Base-by-base conservation (phyloP, 2,797 vertebrate species). In the Syngnathus acus region DNA sequence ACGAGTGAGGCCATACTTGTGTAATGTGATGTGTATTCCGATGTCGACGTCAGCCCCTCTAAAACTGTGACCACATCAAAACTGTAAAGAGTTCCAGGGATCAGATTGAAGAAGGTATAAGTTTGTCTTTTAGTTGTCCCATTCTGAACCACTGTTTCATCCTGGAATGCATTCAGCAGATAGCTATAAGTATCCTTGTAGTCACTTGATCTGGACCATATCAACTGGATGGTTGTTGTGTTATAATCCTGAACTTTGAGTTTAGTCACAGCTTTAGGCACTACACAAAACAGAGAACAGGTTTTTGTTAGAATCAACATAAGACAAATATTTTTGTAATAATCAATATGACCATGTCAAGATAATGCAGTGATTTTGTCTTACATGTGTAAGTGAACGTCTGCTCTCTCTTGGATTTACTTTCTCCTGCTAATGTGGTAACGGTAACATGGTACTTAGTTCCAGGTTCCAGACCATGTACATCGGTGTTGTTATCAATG, bases 371-470 rank as follows among this genome's bases (percentile, higher is more conserved):
- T 9, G 10, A 3, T 38, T 51, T 9, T 14, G 38, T 67, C 85
- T 86, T 81, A 90, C 88, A 79, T 72, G 90, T 91, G 68, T 76
- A 83, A 68, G 21, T 72, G 65, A 47, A 73, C 0, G 68, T 68
- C 26, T 50, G 6, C 32, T 68, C 68, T 9, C 45, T 9, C 0
- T 11, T 62, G 26, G 77, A 82, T 47, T 71, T 3, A 63, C 16
- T 71, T 62, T 17, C 61, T 58, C n/a, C 0, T 17, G 71, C 80
- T 21, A 69, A 45, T 0, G 84, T 76, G 1, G 14, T 80, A 17
- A 90, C 82, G 1, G 0, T 76, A 74, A 85, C 75, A 4, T 4
- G 61, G 67, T 89, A 90, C 26, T 1, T 7, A 3, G 78, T 84
- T 71, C 87, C 88, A 26, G 89, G 76, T 11, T 59, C 13, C 65